Conservation (phyloP, 2,888 invertebrate genomes). For the Monoplex corrugatus region DNA sequence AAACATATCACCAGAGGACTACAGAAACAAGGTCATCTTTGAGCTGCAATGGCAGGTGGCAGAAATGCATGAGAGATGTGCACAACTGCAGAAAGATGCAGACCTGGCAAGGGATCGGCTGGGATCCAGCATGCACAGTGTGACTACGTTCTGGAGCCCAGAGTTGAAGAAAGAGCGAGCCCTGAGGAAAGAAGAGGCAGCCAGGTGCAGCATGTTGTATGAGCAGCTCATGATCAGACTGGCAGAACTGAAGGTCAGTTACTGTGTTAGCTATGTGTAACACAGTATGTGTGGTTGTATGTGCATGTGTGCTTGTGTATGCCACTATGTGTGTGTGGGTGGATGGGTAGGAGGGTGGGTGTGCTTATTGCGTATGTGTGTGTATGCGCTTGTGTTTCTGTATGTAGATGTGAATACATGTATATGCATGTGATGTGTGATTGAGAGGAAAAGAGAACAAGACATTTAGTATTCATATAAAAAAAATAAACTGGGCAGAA, state of each 20-base stretch:
- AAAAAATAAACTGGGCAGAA: too few species aligned
- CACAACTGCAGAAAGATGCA: constrained; percentile 82
- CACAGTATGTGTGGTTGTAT: not conserved
- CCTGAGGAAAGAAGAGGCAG: constrained; percentile 97
- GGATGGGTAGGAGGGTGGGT: too few species aligned
- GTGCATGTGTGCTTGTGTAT: not conserved
- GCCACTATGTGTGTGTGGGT: too few species aligned
- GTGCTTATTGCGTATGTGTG: too few species aligned
- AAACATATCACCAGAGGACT: not conserved
- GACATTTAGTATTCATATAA: too few species aligned
- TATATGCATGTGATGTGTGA: too few species aligned
- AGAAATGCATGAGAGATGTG: constrained; percentile 9
- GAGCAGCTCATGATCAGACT: constrained; percentile 97
- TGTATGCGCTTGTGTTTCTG: too few species aligned
- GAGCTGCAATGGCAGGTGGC: constrained; percentile 35
- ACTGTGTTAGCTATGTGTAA: not conserved
- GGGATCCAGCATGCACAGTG: constrained; percentile 99
- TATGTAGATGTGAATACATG: too few species aligned
- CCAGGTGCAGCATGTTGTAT: constrained; percentile 97
- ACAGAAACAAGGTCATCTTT: constrained; percentile 20
- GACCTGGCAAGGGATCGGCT: constrained; percentile 96
- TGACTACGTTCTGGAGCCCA: constrained; percentile 99
- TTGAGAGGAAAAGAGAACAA: too few species aligned
- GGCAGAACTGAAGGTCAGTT: constrained; percentile 96
- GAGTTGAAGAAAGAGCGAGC: constrained; percentile 99